Base-by-base conservation (phyloP, 2,888 invertebrate species). In the Spatulosminthurus flaviceps region DNA sequence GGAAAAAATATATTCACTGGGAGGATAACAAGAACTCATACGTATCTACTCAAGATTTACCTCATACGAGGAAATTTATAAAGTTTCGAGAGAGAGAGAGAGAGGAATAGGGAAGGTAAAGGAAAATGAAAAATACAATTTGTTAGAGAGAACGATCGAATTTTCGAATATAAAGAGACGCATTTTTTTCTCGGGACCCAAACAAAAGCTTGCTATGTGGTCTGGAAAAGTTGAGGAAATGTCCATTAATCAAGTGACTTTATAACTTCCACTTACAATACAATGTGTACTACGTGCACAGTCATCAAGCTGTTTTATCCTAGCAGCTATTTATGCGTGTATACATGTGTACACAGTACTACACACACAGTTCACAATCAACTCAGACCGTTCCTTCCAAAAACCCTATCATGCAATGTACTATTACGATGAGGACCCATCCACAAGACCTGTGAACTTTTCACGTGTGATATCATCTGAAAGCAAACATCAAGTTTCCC, bases 221-320 rank as follows among this genome's bases (percentile, higher is more conserved):
- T 79, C 78, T 81, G 75, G 78, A 81, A 81, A 81, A 77, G 75
- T 70, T 76, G 79, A 81, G 81, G 81, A 81, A 81, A 81, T 78
- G 78, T 78, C 81, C 79, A 81, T 81, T 81, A 81, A 81, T 81
- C 81, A 79, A 79, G 78, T 79, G 81, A 81, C 81, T 81, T 79
- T 77, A 79, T 81, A 79, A 81, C 81, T 75, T 74, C 80, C 76
- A 80, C 78, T 81, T 79, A 79, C 79, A 81, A 78, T 60, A 71
- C 74, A 74, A n/a, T n/a, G 67, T 16, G 34, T n/a, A 43, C 41
- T 70, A 72, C 71, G 43, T 66, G 70, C 61, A 64, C 76, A 77
- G 73, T 77, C 77, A 81, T 76, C 74, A 72, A 77, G 64, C 61
- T 74, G 67, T 81, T 34, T 78, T 42, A 69, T 21, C 5, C 22